These are phyloP conservation scores for Conus betulinus DNA, from an alignment of 1,140 invertebrate species.

Conservation along the genomic window DNA sequence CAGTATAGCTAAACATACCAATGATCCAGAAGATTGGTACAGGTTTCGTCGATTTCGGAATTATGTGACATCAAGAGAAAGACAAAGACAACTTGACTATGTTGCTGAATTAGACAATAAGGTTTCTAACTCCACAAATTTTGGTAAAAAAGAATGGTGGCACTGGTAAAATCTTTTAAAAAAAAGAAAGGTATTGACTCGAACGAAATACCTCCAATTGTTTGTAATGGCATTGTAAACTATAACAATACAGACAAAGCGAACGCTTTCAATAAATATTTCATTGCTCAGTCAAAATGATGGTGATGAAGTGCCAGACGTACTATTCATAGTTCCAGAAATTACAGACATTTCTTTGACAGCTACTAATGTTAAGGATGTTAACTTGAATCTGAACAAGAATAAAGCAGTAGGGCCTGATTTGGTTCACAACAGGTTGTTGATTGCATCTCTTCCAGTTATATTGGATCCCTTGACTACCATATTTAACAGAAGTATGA, in stretches of 20 bases:
- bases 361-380: neutral
- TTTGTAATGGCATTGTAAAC: neutral
- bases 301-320: neutral
- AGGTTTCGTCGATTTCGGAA: too few relatives aligned
- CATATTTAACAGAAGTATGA: neutral
- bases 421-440: neutral
- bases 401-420: neutral
- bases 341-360: neutral
- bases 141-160: conserved; percentile 1
- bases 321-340: neutral
- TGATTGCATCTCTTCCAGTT: neutral
- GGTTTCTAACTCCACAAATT: neutral
- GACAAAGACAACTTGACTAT: too few relatives aligned
- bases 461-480: neutral
- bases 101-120: too few relatives aligned
- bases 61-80: too few relatives aligned
- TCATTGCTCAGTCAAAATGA: neutral
- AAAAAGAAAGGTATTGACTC: neutral
- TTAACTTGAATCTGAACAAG: neutral
- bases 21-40: too few relatives aligned
- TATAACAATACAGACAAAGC: neutral
- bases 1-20: too few relatives aligned
- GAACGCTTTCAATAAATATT: neutral
- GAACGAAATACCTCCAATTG: neutral
- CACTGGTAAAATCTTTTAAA: neutral